phyloP scores from a whole-genome alignment of 2,797 vertebrate genomes.

The Antennarius maculatus region DNA sequence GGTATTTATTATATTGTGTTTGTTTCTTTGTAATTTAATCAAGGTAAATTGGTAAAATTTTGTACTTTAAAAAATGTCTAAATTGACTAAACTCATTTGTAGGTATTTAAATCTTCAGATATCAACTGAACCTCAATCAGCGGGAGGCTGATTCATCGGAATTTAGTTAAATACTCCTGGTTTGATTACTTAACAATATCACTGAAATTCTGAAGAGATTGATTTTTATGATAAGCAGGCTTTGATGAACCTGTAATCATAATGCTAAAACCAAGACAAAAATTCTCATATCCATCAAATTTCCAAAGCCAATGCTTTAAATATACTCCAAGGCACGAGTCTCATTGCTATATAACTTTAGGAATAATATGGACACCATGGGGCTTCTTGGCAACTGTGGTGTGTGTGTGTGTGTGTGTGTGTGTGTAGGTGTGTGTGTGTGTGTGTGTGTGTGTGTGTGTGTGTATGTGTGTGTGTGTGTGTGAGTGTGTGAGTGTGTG shows the following conservation, averaged over 20 bases:
- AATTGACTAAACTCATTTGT: no score
- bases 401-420: slow-evolving; percentile 16
- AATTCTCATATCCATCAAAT: background rate
- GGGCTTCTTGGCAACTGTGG: slow-evolving; percentile 20
- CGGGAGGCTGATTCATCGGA: no score
- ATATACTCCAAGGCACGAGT: slow-evolving; percentile 42
- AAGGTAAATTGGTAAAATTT: no score
- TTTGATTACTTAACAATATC: slow-evolving; percentile 14
- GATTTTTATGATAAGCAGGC: slow-evolving; percentile 8
- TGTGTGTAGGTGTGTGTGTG: slow-evolving; percentile 32
- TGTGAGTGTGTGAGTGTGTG: slow-evolving; percentile 34
- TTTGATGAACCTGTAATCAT: slow-evolving; percentile 36
- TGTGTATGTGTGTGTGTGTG: slow-evolving; percentile 29
- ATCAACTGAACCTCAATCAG: no score
- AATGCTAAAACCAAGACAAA: slow-evolving; percentile 29
- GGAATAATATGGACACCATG: slow-evolving; percentile 41
- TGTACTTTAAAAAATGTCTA: no score
- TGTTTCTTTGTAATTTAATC: no score
- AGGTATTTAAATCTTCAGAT: no score
- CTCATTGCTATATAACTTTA: slow-evolving; percentile 36
- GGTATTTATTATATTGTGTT: no score
- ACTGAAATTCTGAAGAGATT: slow-evolving; percentile 5
- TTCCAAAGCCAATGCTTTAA: slow-evolving; percentile 55
- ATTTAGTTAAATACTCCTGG: no score
- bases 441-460: slow-evolving; percentile 31